phyloP scores from a whole-genome alignment of 2,113 vertebrate genomes.

The Parus major region DNA sequence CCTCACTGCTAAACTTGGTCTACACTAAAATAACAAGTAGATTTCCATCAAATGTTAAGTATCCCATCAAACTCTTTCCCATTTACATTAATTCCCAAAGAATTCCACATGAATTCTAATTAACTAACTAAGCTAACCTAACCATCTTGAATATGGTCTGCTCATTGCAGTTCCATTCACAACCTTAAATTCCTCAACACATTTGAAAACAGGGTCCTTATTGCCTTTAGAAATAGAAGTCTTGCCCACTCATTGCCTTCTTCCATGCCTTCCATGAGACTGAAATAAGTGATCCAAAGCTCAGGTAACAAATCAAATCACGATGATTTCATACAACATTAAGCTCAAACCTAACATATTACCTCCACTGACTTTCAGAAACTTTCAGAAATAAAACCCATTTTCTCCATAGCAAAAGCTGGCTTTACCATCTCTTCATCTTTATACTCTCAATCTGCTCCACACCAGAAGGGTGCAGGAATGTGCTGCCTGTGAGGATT shows the following conservation, averaged over 20 bases:
- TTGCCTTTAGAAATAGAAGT: background rate
- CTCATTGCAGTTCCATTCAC: background rate
- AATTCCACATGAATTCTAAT: background rate
- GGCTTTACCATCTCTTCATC: background rate
- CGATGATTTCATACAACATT: background rate
- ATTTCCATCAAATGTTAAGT: background rate
- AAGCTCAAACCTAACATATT: background rate
- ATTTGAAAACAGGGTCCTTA: background rate
- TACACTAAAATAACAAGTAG: background rate
- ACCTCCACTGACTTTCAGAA: background rate
- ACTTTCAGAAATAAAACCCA: background rate
- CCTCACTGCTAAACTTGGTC: background rate
- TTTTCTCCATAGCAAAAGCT: background rate
- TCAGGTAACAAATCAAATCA: background rate
- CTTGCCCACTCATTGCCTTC: background rate
- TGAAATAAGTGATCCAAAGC: background rate
- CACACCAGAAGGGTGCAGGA: background rate
- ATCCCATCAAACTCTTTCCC: background rate
- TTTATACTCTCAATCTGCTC: background rate
- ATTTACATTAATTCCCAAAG: background rate
- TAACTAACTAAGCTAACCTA: background rate
- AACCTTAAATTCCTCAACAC: background rate
- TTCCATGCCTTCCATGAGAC: background rate
- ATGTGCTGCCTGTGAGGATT: background rate
- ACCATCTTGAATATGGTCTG: background rate